Evolutionary conservation across 1,140 invertebrate genomes (phyloP).

Genomic region (Rhagoletis pomonella): DNA sequence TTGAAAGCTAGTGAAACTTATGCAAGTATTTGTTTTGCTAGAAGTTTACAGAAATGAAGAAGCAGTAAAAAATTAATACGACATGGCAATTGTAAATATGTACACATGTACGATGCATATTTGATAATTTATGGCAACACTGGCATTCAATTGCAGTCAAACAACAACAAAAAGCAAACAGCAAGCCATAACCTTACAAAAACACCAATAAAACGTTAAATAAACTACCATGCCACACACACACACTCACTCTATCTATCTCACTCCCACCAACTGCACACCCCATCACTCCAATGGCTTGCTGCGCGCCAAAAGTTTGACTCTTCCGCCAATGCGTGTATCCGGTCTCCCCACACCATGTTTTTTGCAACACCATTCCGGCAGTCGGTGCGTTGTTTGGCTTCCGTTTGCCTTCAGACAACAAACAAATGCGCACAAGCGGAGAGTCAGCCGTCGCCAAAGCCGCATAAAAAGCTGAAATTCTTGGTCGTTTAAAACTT

Average conservation of each 20-base stretch:
- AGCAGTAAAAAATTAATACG: constrained; percentile 26
- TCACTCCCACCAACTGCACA: neutral
- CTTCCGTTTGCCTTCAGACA: neutral
- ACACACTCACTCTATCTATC: neutral
- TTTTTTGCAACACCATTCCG: neutral
- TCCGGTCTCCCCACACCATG: neutral
- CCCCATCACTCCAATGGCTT: neutral
- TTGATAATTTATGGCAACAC: constrained; percentile 74
- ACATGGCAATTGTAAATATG: constrained; percentile 65
- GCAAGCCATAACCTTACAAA: neutral
- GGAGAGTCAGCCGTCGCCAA: neutral
- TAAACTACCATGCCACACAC: neutral
- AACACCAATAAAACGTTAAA: neutral
- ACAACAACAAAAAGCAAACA: neutral
- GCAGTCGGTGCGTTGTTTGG: neutral
- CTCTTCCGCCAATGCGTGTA: constrained; percentile 8
- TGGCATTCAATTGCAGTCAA: constrained; percentile 64
- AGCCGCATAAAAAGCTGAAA: neutral
- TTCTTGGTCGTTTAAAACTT: neutral
- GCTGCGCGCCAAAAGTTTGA: neutral
- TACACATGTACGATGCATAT: constrained; percentile 64
- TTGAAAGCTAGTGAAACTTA: neutral
- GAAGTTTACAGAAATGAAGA: neutral
- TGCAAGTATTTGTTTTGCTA: neutral
- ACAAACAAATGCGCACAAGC: neutral